Evolutionary conservation across 2,113 vertebrate species (phyloP).

Genomic region (Paradisaea rubra): DNA sequence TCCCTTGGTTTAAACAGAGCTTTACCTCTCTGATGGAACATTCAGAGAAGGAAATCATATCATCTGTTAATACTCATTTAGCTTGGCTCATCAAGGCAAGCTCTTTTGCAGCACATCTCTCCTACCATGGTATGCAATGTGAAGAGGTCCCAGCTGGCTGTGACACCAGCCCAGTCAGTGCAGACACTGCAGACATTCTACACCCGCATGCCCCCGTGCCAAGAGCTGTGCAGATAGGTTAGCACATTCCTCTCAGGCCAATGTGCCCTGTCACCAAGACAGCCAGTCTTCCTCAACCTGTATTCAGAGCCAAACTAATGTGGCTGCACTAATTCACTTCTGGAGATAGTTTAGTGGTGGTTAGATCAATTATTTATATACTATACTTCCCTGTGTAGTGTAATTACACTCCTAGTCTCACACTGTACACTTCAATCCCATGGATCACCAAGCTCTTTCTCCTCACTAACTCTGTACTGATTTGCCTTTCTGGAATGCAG

Average conservation of each 20-base stretch:
- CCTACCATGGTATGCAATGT: neutral
- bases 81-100: neutral
- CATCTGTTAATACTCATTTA: neutral
- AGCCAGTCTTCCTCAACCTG: neutral
- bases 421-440: neutral
- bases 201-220: accelerated
- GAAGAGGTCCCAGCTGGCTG: neutral
- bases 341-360: neutral
- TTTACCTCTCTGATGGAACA: neutral
- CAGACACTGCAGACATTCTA: neutral
- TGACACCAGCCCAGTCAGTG: neutral
- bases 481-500: neutral
- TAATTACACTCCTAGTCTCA: neutral
- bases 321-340: neutral
- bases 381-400: neutral
- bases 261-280: neutral
- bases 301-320: neutral
- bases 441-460: neutral
- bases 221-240: neutral
- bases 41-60: neutral
- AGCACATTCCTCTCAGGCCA: neutral
- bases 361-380: neutral
- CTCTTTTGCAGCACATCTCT: neutral
- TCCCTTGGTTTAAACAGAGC: neutral
- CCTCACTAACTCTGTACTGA: neutral